These are phyloP conservation scores for Tiliacea citrago DNA, from an alignment of 2,888 invertebrate species.

Conservation along the genomic window DNA sequence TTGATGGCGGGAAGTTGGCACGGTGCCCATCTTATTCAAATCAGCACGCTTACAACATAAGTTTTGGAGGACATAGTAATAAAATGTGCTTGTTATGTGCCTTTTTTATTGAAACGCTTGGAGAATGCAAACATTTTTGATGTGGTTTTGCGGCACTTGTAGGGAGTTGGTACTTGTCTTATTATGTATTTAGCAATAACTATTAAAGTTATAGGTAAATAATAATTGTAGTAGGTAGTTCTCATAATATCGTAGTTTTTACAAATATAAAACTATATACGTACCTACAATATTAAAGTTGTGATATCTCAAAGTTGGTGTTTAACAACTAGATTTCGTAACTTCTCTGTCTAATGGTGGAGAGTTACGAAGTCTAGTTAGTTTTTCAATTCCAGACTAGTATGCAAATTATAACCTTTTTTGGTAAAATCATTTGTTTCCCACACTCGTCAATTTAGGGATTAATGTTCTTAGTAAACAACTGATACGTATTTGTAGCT, in stretches of 20 bases:
- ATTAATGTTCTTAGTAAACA: slow-evolving; percentile 8
- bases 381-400: background rate
- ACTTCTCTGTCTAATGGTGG: no score
- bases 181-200: background rate
- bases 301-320: background rate
- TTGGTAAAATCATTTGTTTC: background rate
- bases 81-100: slow-evolving; percentile 54
- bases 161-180: background rate
- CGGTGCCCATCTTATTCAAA: slow-evolving; percentile 66
- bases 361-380: background rate
- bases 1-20: slow-evolving; percentile 67
- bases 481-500: background rate
- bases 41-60: slow-evolving; percentile 63
- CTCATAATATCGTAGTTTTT: background rate
- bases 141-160: slow-evolving; percentile 8
- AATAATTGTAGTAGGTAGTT: background rate
- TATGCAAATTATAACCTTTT: background rate
- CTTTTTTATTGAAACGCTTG: slow-evolving; percentile 41
- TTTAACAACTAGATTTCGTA: background rate
- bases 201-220: no score
- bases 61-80: slow-evolving; percentile 63
- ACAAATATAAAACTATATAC: background rate
- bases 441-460: background rate
- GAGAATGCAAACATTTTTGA: slow-evolving; percentile 28
- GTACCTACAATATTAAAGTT: background rate